A percentile compares a stretch with the other conserved stretches of the same genome.
These are phyloP conservation scores for Lipophrys pholis DNA, from an alignment of 2,113 vertebrate genomes.

Conservation along the genomic window DNA sequence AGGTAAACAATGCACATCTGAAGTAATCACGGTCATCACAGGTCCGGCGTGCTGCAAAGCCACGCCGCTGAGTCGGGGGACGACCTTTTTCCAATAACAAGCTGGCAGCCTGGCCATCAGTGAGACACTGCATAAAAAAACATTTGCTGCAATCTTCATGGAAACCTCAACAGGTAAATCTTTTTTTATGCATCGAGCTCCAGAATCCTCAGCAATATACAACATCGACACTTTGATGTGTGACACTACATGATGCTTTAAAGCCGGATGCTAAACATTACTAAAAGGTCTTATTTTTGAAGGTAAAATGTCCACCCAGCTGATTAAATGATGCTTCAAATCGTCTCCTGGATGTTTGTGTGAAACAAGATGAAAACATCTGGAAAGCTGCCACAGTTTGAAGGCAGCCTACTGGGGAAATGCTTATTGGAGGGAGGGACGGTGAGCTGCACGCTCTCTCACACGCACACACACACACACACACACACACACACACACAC, in stretches of 20 bases:
- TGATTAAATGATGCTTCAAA: conserved; percentile 35
- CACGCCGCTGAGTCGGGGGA: conserved; percentile 21
- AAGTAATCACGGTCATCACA: conserved; percentile 42
- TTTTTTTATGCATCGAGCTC: not conserved
- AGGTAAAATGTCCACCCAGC: conserved; percentile 12
- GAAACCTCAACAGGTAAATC: conserved; percentile 29
- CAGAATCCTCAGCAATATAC: too few species aligned
- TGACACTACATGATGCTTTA: not conserved
- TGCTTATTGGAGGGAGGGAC: conserved; percentile 58
- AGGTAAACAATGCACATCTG: conserved; percentile 54
- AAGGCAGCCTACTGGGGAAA: conserved; percentile 66
- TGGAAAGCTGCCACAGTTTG: conserved; percentile 71
- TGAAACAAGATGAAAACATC: conserved; percentile 74
- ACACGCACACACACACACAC: conserved; percentile 44
- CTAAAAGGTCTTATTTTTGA: conserved; percentile 22
- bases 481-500: conserved; percentile 40
- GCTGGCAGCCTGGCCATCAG: conserved; percentile 24
- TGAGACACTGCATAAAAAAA: conserved; percentile 12
- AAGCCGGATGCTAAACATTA: conserved; percentile 25
- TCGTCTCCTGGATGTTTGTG: conserved; percentile 37
- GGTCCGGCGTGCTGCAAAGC: conserved; percentile 20
- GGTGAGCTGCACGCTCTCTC: conserved; percentile 29
- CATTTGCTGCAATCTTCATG: conserved; percentile 28
- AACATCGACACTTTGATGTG: not conserved
- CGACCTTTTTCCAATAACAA: conserved; percentile 58